Conservation (phyloP, 1,140 invertebrate species). For the Papilio polyxenes region DNA sequence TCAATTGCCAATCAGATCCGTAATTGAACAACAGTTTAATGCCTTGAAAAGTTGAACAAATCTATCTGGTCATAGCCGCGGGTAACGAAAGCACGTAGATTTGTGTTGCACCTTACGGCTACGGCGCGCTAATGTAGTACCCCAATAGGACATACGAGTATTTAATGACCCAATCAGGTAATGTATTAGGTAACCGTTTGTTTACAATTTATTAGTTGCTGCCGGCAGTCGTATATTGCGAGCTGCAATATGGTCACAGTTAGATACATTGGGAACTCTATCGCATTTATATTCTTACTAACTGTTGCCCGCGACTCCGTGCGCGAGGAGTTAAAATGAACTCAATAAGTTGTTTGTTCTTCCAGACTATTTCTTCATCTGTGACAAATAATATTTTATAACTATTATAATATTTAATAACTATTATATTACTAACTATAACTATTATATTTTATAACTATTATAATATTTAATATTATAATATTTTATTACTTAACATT, state of each 20-base stretch:
- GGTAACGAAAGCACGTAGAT: not conserved
- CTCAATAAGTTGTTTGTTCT: no score
- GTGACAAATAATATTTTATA: no score
- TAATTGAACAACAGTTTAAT: not conserved
- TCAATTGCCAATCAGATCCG: not conserved
- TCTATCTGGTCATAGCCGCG: not conserved
- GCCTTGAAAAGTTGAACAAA: not conserved
- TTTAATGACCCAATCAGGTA: slow-evolving; percentile 31
- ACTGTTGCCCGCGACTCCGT: no score
- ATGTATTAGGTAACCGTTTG: slow-evolving; percentile 15
- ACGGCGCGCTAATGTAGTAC: slow-evolving; percentile 18
- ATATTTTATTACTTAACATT: not conserved
- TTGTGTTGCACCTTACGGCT: slow-evolving; percentile 24
- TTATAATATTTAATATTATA: no score
- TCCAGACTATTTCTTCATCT: no score
- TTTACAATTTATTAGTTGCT: slow-evolving; percentile 18
- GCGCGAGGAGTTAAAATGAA: no score
- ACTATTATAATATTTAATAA: no score
- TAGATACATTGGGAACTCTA: not conserved
- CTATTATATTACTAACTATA: no score
- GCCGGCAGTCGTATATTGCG: not conserved
- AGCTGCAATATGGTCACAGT: not conserved
- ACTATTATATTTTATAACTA: no score
- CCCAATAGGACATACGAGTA: slow-evolving; percentile 22
- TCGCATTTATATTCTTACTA: not conserved